phyloP scores from a whole-genome alignment of 1,140 invertebrate species.

The Drosophila littoralis region DNA sequence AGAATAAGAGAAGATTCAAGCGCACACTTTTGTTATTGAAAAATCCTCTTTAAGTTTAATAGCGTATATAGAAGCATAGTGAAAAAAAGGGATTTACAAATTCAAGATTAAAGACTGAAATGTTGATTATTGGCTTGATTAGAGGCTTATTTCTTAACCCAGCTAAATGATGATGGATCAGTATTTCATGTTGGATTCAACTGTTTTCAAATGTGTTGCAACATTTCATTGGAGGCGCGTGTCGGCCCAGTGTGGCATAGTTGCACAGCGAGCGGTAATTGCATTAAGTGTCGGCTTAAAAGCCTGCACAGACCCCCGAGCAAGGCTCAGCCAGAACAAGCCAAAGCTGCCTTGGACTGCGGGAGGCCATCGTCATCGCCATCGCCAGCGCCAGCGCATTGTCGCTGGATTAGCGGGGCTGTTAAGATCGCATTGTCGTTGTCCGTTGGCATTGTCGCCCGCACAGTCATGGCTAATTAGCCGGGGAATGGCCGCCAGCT shows the following conservation, averaged over 20 bases:
- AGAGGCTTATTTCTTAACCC: too few relatives aligned
- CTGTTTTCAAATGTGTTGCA: not conserved
- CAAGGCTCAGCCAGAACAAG: conserved; percentile 1
- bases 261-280: conserved; percentile 68
- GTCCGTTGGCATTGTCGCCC: conserved; percentile 26
- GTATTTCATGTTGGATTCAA: not conserved
- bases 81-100: too few relatives aligned
- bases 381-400: conserved; percentile 8
- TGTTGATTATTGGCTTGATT: too few relatives aligned
- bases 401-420: conserved; percentile 67
- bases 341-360: conserved; percentile 15
- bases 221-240: not conserved
- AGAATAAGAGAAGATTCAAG: too few relatives aligned
- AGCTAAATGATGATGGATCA: too few relatives aligned
- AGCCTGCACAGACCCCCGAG: conserved; percentile 30
- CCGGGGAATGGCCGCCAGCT: conserved; percentile 29
- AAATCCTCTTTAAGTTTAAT: too few relatives aligned
- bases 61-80: too few relatives aligned
- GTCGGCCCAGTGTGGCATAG: conserved; percentile 25
- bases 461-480: conserved; percentile 68
- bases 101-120: too few relatives aligned
- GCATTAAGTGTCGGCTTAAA: conserved; percentile 82
- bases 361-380: not conserved
- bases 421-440: conserved; percentile 41
- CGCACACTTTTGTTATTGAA: too few relatives aligned